Evolutionary conservation across 2,888 invertebrate genomes (phyloP).

Genomic region (Drosophila parthenogenetica): DNA sequence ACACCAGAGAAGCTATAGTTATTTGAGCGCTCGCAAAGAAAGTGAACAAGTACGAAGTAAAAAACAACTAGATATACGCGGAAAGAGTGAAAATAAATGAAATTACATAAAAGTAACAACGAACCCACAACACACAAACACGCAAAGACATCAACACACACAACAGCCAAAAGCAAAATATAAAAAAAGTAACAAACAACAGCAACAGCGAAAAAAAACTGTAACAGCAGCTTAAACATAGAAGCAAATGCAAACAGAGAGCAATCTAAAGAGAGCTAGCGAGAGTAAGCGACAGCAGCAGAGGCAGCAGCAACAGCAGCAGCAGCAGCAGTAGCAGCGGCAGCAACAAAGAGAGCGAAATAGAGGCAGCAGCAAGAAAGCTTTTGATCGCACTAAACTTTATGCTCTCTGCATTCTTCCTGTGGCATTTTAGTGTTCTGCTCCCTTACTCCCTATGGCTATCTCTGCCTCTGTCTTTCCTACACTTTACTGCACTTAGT

Average conservation of each 20-base stretch:
- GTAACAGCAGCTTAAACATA: slow-evolving; percentile 47
- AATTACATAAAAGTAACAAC: slow-evolving; percentile 83
- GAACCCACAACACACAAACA: slow-evolving; percentile 59
- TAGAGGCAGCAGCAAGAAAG: slow-evolving; percentile 1
- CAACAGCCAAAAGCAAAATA: slow-evolving; percentile 11
- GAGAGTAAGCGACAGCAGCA: slow-evolving; percentile 2
- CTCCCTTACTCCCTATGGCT: slow-evolving; percentile 20
- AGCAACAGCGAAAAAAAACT: slow-evolving; percentile 31
- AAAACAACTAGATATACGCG: slow-evolving; percentile 22
- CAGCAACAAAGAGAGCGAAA: too few species aligned
- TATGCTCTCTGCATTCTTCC: slow-evolving; percentile 44
- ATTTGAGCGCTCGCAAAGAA: slow-evolving; percentile 58
- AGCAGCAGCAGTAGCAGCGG: slow-evolving; percentile 14
- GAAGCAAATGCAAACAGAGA: slow-evolving; percentile 34
- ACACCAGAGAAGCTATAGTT: neutral
- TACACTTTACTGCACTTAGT: too few species aligned
- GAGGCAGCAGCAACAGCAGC: slow-evolving; percentile 15
- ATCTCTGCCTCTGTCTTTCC: slow-evolving; percentile 9
- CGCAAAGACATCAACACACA: slow-evolving; percentile 14
- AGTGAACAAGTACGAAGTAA: slow-evolving; percentile 60
- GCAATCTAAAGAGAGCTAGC: slow-evolving; percentile 10
- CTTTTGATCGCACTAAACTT: slow-evolving; percentile 46
- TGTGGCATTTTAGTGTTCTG: slow-evolving; percentile 31
- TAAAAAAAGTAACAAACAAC: slow-evolving; percentile 25
- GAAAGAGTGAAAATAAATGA: slow-evolving; percentile 68